These are phyloP conservation scores for Phoebastria nigripes DNA, from an alignment of 2,797 vertebrate genomes.

Conservation along the genomic window DNA sequence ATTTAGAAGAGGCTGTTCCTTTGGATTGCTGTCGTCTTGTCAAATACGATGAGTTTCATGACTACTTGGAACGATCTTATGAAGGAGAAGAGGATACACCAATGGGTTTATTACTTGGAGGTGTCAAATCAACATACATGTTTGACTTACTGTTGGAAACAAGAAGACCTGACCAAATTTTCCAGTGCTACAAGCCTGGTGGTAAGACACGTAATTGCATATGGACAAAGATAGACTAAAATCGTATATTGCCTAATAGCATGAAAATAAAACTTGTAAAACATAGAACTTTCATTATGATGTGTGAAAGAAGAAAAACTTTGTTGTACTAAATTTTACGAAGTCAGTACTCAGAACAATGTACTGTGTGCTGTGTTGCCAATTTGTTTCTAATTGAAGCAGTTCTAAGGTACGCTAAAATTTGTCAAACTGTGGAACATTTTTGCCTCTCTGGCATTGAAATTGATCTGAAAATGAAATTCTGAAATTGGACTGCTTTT, in stretches of 20 bases:
- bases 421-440: not conserved
- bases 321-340: not conserved
- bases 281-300: not conserved
- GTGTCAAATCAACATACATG: conserved; percentile 98
- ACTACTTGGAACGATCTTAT: conserved; percentile 95
- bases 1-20: conserved; percentile 85
- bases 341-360: not conserved
- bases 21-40: conserved; percentile 95
- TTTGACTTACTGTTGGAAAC: conserved; percentile 96
- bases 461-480: not conserved
- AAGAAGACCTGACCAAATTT: conserved; percentile 88
- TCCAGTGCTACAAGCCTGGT: conserved; percentile 97
- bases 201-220: conserved; percentile 72
- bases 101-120: conserved; percentile 94
- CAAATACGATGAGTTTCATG: conserved; percentile 98
- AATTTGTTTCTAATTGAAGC: not conserved
- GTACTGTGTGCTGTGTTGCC: not conserved
- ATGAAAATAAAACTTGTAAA: not conserved
- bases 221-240: not conserved
- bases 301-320: not conserved
- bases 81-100: conserved; percentile 96
- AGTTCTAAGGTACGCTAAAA: not conserved
- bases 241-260: accelerated
- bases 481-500: not conserved
- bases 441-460: not conserved